Conservation (phyloP, 2,888 invertebrate genomes). For the Synergus umbraculus region DNA sequence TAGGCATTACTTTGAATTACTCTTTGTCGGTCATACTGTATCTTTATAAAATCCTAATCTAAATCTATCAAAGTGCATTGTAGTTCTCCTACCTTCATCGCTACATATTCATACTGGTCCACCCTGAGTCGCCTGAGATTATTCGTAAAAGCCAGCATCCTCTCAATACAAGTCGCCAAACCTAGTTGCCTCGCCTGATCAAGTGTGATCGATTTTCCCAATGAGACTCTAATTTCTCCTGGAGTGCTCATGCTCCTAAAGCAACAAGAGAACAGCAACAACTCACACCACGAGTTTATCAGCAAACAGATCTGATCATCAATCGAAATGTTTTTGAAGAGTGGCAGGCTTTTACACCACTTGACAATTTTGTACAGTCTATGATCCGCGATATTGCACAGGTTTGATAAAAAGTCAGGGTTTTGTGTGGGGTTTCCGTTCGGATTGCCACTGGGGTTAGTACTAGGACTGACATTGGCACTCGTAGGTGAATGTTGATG, state of each 20-base stretch:
- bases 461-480: conserved; percentile 25
- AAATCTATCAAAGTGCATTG: neutral
- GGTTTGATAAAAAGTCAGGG: conserved; percentile 91
- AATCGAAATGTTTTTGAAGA: conserved; percentile 97
- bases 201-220: conserved; percentile 83
- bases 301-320: conserved; percentile 98
- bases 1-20: no score
- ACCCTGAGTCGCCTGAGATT: conserved; percentile 92
- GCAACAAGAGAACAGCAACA: conserved; percentile 94
- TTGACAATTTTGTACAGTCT: conserved; percentile 97
- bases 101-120: conserved; percentile 97
- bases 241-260: conserved; percentile 95
- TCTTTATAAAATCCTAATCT: no score
- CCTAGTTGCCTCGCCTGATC: conserved; percentile 86
- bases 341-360: conserved; percentile 98
- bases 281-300: conserved; percentile 98
- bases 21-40: no score
- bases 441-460: conserved; percentile 53
- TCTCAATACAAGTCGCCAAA: conserved; percentile 91
- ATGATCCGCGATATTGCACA: conserved; percentile 97
- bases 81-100: conserved; percentile 87
- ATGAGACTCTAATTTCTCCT: conserved; percentile 89
- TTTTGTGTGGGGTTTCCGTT: conserved; percentile 75
- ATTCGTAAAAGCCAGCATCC: conserved; percentile 96
- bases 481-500: conserved; percentile 56